Conservation (phyloP, 2,797 vertebrate species). For the Cacajao melanocephalus region DNA sequence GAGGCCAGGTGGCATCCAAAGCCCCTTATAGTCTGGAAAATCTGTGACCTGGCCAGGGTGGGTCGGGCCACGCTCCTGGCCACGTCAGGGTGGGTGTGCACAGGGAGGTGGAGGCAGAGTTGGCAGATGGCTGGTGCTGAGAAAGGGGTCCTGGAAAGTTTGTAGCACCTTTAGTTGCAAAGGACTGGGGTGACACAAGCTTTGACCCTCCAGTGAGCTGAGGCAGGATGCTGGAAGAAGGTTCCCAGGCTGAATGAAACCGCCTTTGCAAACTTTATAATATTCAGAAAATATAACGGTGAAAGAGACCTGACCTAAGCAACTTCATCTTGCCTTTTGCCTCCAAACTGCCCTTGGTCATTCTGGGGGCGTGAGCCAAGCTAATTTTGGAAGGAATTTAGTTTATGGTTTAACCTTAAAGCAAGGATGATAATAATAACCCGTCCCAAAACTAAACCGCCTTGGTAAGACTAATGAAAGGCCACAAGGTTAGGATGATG, state of each 20-base stretch:
- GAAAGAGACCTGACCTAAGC: background rate
- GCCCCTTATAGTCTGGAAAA: background rate
- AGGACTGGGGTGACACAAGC: background rate
- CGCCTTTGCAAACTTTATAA: too few species aligned
- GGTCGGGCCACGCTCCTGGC: background rate
- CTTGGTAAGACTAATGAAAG: too few species aligned
- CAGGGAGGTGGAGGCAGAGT: background rate
- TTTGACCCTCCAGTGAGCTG: background rate
- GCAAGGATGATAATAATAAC: too few species aligned
- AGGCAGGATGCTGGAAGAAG: background rate
- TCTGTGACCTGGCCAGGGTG: background rate
- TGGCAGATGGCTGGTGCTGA: background rate
- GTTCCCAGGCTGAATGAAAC: background rate
- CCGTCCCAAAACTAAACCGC: too few species aligned
- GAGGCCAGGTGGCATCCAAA: background rate
- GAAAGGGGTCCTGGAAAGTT: background rate
- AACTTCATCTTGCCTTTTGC: too few species aligned
- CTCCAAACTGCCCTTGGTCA: too few species aligned
- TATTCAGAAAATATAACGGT: too few species aligned
- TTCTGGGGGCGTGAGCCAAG: too few species aligned
- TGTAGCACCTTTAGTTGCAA: background rate
- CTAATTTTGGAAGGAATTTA: too few species aligned
- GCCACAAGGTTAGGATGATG: too few species aligned
- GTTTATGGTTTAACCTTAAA: too few species aligned
- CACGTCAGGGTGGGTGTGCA: fast-evolving